Evolutionary conservation across 2,888 invertebrate species (phyloP).

Genomic region (Desoria tigrina): DNA sequence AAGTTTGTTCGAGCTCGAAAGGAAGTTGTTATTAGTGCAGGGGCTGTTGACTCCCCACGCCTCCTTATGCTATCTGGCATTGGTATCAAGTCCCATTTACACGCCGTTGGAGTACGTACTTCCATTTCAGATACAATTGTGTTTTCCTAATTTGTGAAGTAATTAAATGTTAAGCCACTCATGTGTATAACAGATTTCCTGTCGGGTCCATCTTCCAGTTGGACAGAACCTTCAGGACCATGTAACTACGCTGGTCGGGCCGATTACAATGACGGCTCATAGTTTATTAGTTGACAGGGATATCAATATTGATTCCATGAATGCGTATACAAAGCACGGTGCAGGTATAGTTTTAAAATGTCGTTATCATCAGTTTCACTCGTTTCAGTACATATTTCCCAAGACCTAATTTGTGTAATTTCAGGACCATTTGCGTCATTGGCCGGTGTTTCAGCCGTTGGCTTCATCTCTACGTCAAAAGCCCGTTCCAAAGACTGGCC

Average conservation of each 20-base stretch:
- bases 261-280: slow-evolving; percentile 36
- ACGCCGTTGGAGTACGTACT: slow-evolving; percentile 37
- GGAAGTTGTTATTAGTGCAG: slow-evolving; percentile 47
- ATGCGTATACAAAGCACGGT: slow-evolving; percentile 35
- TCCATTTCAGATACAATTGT: slow-evolving; percentile 7
- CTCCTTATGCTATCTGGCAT: slow-evolving; percentile 49
- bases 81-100: slow-evolving; percentile 37
- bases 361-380: background rate
- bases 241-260: slow-evolving; percentile 38
- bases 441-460: slow-evolving; percentile 46
- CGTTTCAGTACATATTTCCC: background rate
- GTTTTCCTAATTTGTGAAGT: background rate
- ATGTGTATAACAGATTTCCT: slow-evolving; percentile 14
- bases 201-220: slow-evolving; percentile 44
- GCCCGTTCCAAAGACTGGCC: slow-evolving; percentile 38
- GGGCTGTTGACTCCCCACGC: slow-evolving; percentile 43
- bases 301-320: slow-evolving; percentile 37
- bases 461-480: slow-evolving; percentile 39
- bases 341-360: too few relatives aligned
- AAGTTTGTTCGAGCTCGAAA: slow-evolving; percentile 41
- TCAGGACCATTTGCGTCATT: slow-evolving; percentile 44
- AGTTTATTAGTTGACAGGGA: slow-evolving; percentile 43
- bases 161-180: background rate
- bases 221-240: slow-evolving; percentile 47
- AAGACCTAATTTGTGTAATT: too few relatives aligned